Evolutionary conservation across 2,888 invertebrate species (phyloP), one percentile per base, ranked within the genome.

Genomic region (Lycaena phlaeas): DNA sequence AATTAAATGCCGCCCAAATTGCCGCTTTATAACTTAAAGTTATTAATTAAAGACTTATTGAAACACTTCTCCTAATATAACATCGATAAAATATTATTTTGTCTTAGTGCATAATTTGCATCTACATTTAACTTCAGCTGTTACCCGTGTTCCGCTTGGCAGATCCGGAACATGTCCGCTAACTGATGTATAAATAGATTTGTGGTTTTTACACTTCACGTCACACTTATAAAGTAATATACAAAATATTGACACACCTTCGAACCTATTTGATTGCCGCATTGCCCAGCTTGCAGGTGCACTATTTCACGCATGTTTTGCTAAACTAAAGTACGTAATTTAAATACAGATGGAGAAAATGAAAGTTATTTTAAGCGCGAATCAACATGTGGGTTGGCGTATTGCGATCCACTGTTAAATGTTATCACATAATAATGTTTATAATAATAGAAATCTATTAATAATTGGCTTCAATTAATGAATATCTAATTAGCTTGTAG

Each of bases 241-340:
- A 26, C 14, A 41, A 40, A 46, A 45, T 31, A 38, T 40, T 31
- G 41, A 49, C 54, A 42, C 49, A 95, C 95, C 92, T 95, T 95
- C 48, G 95, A 93, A 54, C 95, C 95, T 64, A 96, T 95, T 82
- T 96, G 95, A 73, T 95, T 95, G 50, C 95, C 95, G 71, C 95
- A 95, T 75, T 95, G 95, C 45, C 95, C 95, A 45, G 92, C 94
- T 74, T 95, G 95, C 50, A 95, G 86, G 78, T 95, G 95, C 53
- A 95, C 94, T 62, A 95, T 95, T 90, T 95, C 95, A 86, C 95
- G 90, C 95, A 95, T 95, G 68, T 66, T 76, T 41, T 37, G 36
- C 48, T 49, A 44, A 29, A 51, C 44, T 49, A 44, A 40, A 49
- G 55, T 43, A 50, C 61, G 60, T 58, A 51, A 52, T 54, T 50